These are phyloP conservation scores for Metalampra italica DNA, from an alignment of 2,888 invertebrate genomes.

Conservation along the genomic window DNA sequence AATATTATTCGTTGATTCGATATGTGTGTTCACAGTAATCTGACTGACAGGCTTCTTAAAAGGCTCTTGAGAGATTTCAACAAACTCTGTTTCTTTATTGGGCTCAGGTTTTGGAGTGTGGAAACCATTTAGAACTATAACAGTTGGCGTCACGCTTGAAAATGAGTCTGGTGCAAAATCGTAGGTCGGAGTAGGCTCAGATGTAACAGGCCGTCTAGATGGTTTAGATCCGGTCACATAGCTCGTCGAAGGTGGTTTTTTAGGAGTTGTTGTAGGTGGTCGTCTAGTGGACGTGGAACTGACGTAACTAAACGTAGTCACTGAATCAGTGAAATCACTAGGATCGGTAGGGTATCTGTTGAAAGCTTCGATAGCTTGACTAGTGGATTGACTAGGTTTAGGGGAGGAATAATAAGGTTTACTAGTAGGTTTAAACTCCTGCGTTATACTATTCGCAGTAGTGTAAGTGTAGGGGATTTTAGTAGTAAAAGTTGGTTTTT, in stretches of 20 bases:
- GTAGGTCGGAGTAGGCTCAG: slow-evolving; percentile 44
- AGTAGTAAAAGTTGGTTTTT: slow-evolving; percentile 32
- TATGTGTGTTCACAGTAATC: slow-evolving; percentile 81
- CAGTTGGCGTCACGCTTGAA: slow-evolving; percentile 70
- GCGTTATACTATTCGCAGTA: slow-evolving; percentile 51
- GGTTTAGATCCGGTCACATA: slow-evolving; percentile 69
- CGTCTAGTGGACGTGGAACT: slow-evolving; percentile 53
- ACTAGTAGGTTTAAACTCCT: slow-evolving; percentile 36
- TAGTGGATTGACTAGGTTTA: slow-evolving; percentile 62
- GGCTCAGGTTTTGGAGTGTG: slow-evolving; percentile 48
- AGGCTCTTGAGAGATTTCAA: slow-evolving; percentile 74
- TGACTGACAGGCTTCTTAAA: slow-evolving; percentile 68
- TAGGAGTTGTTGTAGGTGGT: slow-evolving; percentile 49
- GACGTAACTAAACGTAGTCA: slow-evolving; percentile 63
- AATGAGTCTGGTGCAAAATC: slow-evolving; percentile 58
- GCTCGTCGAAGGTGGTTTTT: slow-evolving; percentile 65
- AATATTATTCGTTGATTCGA: slow-evolving; percentile 77
- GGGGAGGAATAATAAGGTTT: slow-evolving; percentile 52
- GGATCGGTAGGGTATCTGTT: slow-evolving; percentile 68
- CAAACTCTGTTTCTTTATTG: slow-evolving; percentile 55
- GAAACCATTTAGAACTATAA: slow-evolving; percentile 59
- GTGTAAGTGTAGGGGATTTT: slow-evolving; percentile 33
- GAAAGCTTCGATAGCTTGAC: slow-evolving; percentile 67
- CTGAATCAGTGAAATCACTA: slow-evolving; percentile 52
- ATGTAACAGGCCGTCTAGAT: slow-evolving; percentile 66